These are phyloP conservation scores for Odiellus spinosus DNA, from an alignment of 2,888 invertebrate species.

Conservation along the genomic window DNA sequence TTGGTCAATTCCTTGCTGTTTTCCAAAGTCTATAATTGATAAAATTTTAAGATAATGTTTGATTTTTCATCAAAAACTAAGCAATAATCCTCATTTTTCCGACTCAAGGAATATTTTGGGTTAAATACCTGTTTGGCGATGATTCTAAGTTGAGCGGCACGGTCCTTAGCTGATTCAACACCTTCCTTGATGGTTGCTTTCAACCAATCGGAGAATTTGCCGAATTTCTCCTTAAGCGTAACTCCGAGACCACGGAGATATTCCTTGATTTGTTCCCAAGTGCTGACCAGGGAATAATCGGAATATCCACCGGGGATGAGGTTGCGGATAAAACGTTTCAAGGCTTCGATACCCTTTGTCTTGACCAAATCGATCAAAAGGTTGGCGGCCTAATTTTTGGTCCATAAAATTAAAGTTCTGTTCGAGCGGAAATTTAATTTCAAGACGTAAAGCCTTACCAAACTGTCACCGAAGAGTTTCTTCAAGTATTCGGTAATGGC, in stretches of 20 bases:
- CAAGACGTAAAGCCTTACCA: too few species aligned
- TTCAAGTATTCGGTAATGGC: not conserved
- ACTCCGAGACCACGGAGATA: conserved; percentile 13
- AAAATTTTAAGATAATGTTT: conserved; percentile 6
- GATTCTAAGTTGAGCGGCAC: conserved; percentile 10
- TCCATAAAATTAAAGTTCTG: too few species aligned
- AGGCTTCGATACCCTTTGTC: not conserved
- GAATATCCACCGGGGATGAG: not conserved
- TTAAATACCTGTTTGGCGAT: conserved; percentile 12
- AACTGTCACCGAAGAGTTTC: not conserved
- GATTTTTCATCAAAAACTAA: too few species aligned
- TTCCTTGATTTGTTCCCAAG: conserved; percentile 9
- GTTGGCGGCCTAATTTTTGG: too few species aligned
- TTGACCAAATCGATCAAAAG: not conserved
- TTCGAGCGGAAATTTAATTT: too few species aligned
- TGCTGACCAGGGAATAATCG: conserved; percentile 2
- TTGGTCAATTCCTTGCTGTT: conserved; percentile 12
- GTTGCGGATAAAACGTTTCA: not conserved
- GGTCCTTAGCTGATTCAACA: conserved; percentile 11
- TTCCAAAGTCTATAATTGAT: not conserved
- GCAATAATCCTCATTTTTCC: too few species aligned
- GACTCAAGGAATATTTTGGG: too few species aligned
- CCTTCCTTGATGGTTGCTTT: conserved; percentile 8
- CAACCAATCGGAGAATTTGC: conserved; percentile 15
- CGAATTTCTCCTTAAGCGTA: conserved; percentile 12